A percentile compares a stretch with the other conserved stretches of the same genome.
phyloP scores from a whole-genome alignment of 2,797 vertebrate species.

The Capromys pilorides region DNA sequence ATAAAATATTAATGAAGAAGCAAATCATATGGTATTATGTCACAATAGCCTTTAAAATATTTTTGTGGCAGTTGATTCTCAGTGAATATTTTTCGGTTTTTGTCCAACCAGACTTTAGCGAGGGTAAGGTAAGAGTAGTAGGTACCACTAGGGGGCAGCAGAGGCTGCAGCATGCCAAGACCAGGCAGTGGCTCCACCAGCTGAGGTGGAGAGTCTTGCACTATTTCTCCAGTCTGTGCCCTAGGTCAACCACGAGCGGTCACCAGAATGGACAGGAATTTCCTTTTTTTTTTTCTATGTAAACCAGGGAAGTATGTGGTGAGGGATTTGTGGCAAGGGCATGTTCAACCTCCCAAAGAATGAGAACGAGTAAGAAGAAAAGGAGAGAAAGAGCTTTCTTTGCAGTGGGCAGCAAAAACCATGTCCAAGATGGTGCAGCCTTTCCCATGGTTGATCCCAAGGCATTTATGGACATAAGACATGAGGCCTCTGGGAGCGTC shows the following conservation, averaged over 20 bases:
- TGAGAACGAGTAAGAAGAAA: not conserved
- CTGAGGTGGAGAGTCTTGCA: not conserved
- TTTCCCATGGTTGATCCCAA: not conserved
- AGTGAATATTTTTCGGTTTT: not conserved
- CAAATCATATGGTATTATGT: not conserved
- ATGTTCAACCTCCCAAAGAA: not conserved
- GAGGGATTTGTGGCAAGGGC: not conserved
- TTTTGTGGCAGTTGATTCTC: not conserved
- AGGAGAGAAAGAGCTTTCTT: not conserved
- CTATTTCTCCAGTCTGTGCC: not conserved
- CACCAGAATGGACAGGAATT: not conserved
- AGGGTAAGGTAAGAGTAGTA: conserved; percentile 21
- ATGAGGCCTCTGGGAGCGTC: not conserved
- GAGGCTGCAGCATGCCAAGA: conserved; percentile 67
- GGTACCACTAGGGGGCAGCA: conserved; percentile 76
- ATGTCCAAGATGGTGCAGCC: not conserved
- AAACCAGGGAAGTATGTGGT: not conserved
- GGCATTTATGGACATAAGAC: not conserved
- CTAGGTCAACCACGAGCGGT: not conserved
- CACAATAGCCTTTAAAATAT: not conserved
- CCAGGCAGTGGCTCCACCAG: rapidly evolving
- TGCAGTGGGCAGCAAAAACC: not conserved
- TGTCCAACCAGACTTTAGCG: not conserved
- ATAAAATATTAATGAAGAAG: conserved; percentile 40
- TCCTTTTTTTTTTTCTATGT: not conserved